These are phyloP conservation scores for Saxidomus purpurata DNA, from an alignment of 1,140 invertebrate genomes.

Conservation along the genomic window DNA sequence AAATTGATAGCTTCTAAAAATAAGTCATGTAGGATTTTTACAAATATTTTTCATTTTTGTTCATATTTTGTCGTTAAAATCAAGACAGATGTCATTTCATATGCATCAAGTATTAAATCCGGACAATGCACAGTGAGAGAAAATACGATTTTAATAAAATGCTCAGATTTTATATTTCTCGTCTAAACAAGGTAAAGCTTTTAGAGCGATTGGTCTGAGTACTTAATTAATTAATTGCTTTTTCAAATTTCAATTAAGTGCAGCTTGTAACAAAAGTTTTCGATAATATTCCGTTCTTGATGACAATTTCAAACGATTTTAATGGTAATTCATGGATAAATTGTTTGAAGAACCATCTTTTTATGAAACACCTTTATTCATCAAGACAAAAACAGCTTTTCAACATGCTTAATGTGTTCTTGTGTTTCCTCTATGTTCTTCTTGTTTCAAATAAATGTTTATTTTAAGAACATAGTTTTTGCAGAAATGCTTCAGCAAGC, in stretches of 20 bases:
- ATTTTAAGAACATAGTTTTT: no score
- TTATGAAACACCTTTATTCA: no score
- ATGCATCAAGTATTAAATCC: slow-evolving; percentile 19
- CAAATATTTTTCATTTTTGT: slow-evolving; percentile 16
- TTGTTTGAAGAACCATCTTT: no score
- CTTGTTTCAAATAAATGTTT: no score
- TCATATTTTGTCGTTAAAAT: not conserved
- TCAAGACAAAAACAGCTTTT: no score
- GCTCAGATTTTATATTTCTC: not conserved
- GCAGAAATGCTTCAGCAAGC: no score
- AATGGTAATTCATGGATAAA: no score
- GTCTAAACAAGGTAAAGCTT: slow-evolving; percentile 14
- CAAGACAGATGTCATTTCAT: slow-evolving; percentile 9
- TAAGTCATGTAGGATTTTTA: not conserved
- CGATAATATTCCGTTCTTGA: not conserved
- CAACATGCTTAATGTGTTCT: no score
- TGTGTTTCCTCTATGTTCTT: no score
- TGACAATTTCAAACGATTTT: not conserved
- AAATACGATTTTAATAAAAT: not conserved
- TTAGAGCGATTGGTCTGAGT: slow-evolving; percentile 30
- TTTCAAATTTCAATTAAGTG: slow-evolving; percentile 31
- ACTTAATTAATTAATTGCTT: slow-evolving; percentile 23
- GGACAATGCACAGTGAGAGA: not conserved
- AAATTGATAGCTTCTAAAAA: slow-evolving; percentile 39
- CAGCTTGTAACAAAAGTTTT: not conserved